Evolutionary conservation across 2,888 invertebrate species (phyloP).

Genomic region (Nymphalis urticae): DNA sequence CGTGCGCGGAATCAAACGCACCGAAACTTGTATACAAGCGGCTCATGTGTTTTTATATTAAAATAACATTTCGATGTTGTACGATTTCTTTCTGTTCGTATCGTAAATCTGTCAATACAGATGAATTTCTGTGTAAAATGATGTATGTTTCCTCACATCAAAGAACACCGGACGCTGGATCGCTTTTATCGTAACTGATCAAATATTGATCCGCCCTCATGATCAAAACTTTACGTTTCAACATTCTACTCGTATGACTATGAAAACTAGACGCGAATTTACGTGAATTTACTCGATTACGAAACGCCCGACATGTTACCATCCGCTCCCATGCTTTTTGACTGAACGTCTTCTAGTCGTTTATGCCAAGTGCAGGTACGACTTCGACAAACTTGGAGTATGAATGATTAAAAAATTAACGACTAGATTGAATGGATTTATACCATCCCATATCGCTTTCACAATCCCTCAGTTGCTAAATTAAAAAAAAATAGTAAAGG

Average conservation of each 20-base stretch:
- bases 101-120: conserved; percentile 51
- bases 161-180: conserved; percentile 39
- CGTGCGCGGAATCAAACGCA: too few relatives aligned
- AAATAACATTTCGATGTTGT: conserved; percentile 32
- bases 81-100: conserved; percentile 36
- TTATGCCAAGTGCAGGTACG: too few relatives aligned
- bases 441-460: too few relatives aligned
- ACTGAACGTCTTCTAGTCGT: too few relatives aligned
- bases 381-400: too few relatives aligned
- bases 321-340: too few relatives aligned
- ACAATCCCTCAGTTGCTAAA: too few relatives aligned
- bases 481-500: too few relatives aligned
- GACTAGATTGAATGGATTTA: too few relatives aligned
- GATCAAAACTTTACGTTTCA: conserved; percentile 24
- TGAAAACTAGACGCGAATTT: background rate
- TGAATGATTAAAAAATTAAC: too few relatives aligned
- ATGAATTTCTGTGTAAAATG: conserved; percentile 40
- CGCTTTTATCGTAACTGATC: conserved; percentile 22
- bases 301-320: background rate
- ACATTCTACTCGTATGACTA: background rate
- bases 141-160: conserved; percentile 48
- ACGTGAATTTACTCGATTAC: background rate
- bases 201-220: conserved; percentile 35
- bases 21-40: too few relatives aligned
- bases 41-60: conserved; percentile 16